Base-by-base conservation (phyloP, 2,888 invertebrate genomes). In the Epinotia brunnichana region DNA sequence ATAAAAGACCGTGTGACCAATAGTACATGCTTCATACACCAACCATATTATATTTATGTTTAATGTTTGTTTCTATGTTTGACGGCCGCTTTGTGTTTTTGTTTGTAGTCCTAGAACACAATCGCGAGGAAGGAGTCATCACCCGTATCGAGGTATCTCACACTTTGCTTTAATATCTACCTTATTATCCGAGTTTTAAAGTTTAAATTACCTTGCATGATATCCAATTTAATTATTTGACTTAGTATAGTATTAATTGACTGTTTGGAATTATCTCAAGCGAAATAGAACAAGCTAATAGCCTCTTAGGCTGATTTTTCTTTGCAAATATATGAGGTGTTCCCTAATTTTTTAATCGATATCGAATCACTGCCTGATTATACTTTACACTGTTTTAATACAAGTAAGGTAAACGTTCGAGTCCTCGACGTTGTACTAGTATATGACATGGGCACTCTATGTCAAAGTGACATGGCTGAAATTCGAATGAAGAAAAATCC, bases 61-160 rank as follows among this genome's bases (percentile, higher is more conserved):
- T 74, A 77, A 85, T 83, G 81, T 89, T 79, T 81, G 87, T 90
- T 84, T 88, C 84, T 91, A 86, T 90, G 92, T 92, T 90, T 92
- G 92, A 91, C 91, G 89, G 88, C 87, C 88, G 91, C 90, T 90
- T 91, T 90, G 78, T 92, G 91, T 91, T 90, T 86, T 90, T 91
- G 90, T 93, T 92, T 87, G 92, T 94, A 94, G 94, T 94, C 89
- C 87, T 94, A 92, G 94, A 93, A 89, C 94, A 94, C 92, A 94
- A 93, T 90, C 92, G 94, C 83, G 94, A 94, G 91, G 94, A 94
- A 80, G 94, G 94, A 85, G 93, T 93, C 92, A 93, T 94, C 92
- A 94, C 94, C 79, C 93, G 93, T 81, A 92, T 94, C 81, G 94
- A 94, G 94, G 94, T 94, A 94, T 87, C 84, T 81, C 81, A 89